Percentiles rank a stretch among this genome's conserved stretches.
Conservation (phyloP, 2,888 invertebrate species). For the Noctua janthe region DNA sequence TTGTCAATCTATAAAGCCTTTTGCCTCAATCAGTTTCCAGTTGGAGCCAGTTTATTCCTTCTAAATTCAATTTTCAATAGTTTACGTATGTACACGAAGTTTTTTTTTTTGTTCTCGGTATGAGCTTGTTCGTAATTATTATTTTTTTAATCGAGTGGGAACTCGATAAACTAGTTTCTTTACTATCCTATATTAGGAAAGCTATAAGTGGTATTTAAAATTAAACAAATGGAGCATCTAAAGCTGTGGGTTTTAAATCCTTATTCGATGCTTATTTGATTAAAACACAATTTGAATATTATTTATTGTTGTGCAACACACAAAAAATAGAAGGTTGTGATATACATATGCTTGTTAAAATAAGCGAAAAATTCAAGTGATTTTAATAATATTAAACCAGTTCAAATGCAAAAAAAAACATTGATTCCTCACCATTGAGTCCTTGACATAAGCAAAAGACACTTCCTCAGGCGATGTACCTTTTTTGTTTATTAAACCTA, state of each 20-base stretch:
- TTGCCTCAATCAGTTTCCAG: slow-evolving; percentile 25
- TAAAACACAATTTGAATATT: neutral
- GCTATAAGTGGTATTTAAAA: neutral
- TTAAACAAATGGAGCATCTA: neutral
- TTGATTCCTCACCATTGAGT: neutral
- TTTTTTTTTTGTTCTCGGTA: neutral
- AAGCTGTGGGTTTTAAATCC: neutral
- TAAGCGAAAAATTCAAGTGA: slow-evolving; percentile 1
- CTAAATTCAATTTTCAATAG: slow-evolving; percentile 20
- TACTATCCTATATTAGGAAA: neutral
- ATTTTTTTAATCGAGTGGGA: neutral
- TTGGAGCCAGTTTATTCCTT: slow-evolving; percentile 19
- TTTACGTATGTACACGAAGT: neutral
- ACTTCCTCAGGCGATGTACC: neutral
- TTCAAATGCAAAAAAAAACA: slow-evolving; percentile 14
- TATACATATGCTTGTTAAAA: neutral
- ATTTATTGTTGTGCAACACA: slow-evolving; percentile 5
- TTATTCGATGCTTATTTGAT: neutral
- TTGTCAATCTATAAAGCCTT: slow-evolving; percentile 35
- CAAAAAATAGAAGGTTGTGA: neutral
- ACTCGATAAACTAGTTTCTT: neutral
- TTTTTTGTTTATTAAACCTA: slow-evolving; percentile 3
- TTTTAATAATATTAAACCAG: slow-evolving; percentile 21
- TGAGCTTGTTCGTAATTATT: neutral
- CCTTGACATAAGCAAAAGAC: slow-evolving; percentile 32